A percentile compares a stretch with the other conserved stretches of the same genome.
These are phyloP conservation scores for Pelobates cultripes DNA, from an alignment of 2,797 vertebrate genomes.

Conservation along the genomic window DNA sequence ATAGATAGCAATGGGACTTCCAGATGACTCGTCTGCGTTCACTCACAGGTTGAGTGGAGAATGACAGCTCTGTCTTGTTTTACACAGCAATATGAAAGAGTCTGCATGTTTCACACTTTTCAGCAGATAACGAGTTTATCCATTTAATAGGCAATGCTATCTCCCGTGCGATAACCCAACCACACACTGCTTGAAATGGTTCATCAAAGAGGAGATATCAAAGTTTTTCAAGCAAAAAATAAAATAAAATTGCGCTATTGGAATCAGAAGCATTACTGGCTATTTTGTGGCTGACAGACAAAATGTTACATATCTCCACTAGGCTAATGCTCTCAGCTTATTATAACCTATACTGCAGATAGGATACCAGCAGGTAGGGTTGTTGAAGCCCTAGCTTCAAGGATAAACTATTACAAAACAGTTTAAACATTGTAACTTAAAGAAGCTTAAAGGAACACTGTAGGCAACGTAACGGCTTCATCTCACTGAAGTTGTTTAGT, in stretches of 20 bases:
- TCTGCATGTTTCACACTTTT: neutral
- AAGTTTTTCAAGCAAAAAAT: neutral
- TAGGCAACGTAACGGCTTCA: too few relatives aligned
- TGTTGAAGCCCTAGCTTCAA: too few relatives aligned
- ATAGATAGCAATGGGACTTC: neutral
- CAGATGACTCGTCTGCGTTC: neutral
- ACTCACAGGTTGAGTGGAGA: neutral
- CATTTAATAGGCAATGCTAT: neutral
- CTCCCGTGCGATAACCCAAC: neutral
- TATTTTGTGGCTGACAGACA: neutral
- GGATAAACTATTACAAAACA: too few relatives aligned
- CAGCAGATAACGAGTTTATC: neutral
- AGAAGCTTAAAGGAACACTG: too few relatives aligned
- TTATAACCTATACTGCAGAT: too few relatives aligned
- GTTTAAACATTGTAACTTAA: too few relatives aligned
- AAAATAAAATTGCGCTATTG: neutral
- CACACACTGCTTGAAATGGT: neutral
- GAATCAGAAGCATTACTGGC: neutral
- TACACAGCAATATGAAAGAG: slow-evolving; percentile 1
- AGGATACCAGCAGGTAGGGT: too few relatives aligned
- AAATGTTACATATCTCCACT: too few relatives aligned
- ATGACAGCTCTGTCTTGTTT: slow-evolving; percentile 2
- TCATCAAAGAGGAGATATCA: neutral
- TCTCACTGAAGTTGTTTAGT: too few relatives aligned
- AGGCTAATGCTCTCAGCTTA: too few relatives aligned